phyloP scores from a whole-genome alignment of 2,888 invertebrate genomes.

The Lithophane socia region DNA sequence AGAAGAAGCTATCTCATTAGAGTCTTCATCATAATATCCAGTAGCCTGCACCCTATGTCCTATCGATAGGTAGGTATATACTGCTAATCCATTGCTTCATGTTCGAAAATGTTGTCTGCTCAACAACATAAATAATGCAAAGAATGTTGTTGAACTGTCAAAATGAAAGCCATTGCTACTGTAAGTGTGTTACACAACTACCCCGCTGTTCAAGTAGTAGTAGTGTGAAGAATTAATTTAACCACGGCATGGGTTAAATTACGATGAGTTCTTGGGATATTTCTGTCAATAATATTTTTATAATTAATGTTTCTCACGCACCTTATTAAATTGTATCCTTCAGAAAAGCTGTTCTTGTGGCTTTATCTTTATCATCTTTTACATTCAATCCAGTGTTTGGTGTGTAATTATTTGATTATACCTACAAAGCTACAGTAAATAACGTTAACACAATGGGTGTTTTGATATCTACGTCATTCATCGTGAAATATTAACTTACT shows the following conservation, averaged over 20 bases:
- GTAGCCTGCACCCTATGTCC: background rate
- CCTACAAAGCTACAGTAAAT: constrained; percentile 29
- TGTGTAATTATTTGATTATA: constrained; percentile 50
- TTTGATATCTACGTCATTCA: constrained; percentile 31
- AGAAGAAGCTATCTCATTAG: background rate
- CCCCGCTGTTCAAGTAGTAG: background rate
- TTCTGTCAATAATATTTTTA: constrained; percentile 23
- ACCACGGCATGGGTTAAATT: background rate
- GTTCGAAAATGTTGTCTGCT: no score
- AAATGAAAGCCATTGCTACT: no score
- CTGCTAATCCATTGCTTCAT: no score
- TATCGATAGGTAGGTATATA: no score
- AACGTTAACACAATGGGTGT: constrained; percentile 24
- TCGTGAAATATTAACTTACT: constrained; percentile 22
- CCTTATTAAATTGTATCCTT: constrained; percentile 55
- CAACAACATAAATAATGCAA: no score
- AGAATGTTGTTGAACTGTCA: no score
- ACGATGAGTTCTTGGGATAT: constrained; percentile 28
- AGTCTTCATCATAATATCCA: background rate
- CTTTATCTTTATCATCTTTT: constrained; percentile 56
- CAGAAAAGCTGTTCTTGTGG: constrained; percentile 51
- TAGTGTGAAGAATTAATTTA: constrained; percentile 22
- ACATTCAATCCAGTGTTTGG: constrained; percentile 40
- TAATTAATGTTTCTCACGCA: constrained; percentile 59
- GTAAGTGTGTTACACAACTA: no score